phyloP scores from a whole-genome alignment of 2,113 vertebrate species.

The Pteronura brasiliensis region DNA sequence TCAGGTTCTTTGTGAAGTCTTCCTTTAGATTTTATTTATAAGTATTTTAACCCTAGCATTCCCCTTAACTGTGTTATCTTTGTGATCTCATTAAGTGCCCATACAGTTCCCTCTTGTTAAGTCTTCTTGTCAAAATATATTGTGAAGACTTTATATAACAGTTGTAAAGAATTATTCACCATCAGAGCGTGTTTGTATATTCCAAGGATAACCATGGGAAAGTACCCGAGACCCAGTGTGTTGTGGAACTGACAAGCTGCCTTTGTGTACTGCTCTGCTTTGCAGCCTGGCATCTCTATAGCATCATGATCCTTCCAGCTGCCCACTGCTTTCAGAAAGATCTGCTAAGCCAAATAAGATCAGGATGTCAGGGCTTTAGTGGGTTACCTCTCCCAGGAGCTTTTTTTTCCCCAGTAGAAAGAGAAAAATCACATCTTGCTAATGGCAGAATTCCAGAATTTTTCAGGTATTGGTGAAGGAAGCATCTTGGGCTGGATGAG shows the following conservation, averaged over 20 bases:
- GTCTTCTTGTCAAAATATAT: neutral
- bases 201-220: neutral
- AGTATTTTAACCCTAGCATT: neutral
- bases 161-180: neutral
- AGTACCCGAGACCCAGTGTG: neutral
- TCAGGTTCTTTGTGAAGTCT: neutral
- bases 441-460: constrained; percentile 9
- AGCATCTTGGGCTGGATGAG: neutral
- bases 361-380: neutral
- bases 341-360: neutral
- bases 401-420: neutral
- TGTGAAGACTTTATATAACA: neutral
- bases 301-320: neutral
- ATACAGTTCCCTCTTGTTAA: neutral
- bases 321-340: neutral
- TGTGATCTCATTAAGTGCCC: neutral
- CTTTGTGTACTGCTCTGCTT: neutral
- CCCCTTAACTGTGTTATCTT: neutral
- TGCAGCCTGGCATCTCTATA: neutral
- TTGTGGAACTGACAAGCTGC: neutral
- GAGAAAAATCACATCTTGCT: neutral
- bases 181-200: neutral
- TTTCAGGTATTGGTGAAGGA: neutral
- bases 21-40: neutral
- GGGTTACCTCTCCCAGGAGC: neutral